Evolutionary conservation across 2,888 invertebrate genomes (phyloP), one percentile per base, ranked within the genome.

Genomic region (Parelbella ahira): DNA sequence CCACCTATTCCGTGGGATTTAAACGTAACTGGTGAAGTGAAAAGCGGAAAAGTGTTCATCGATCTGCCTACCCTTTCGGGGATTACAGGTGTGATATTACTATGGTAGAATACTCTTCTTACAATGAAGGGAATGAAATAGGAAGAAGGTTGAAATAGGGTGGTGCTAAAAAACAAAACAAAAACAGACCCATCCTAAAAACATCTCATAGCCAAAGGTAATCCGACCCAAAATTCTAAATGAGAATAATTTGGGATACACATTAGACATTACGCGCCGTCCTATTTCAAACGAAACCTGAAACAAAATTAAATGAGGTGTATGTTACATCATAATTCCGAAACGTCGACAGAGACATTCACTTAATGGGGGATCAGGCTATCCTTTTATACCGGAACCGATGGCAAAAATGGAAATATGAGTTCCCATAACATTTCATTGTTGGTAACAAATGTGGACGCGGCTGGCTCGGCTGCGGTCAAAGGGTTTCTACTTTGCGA

Each of bases 261-360:
- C 13, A 33, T 36, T 25, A 36, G 25, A 9, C 34, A 36, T 41
- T 20, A 39, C 32, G 9, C 20, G 19, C 24, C 32, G 9, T 25
- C 27, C 41, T 41, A 41, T 33, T 41, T 33, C 41, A 39, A n/a
- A 32, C 32, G 18, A 32, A 42, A 42, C 41, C 34, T 28, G 41
- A 42, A 42, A 42, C 41, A 42, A 42, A 42, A 42, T 42, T 33
- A 42, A 42, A 42, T 42, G 41, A 42, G 41, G 41, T 42, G 27
- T 42, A 20, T 13, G 28, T 42, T 42, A 42, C 33, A 27, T 41
- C 27, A 41, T 33, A 33, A 33, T 27, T 33, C 21, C 9, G 7
- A 15, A 41, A 41, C 41, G 33, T 33, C 41, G 33, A 33, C 33
- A 32, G 33, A 41, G 41, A 41, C 41, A 41, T 41, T 41, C 41